A percentile compares a stretch with the other conserved stretches of the same genome.
Conservation (phyloP, 2,888 invertebrate species). For the Apamea anceps region DNA sequence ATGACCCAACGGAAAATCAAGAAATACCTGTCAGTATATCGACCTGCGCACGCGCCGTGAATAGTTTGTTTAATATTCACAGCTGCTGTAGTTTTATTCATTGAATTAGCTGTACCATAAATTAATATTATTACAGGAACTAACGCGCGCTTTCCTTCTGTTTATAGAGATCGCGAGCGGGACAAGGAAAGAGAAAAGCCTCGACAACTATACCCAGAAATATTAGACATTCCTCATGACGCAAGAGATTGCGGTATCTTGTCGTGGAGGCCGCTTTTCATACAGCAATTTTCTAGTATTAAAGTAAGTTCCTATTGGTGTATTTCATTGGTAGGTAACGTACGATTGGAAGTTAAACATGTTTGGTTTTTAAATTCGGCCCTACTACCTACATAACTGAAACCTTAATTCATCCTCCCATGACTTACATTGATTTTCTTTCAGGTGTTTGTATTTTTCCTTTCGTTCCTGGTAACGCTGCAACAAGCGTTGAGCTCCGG, state of each 20-base stretch:
- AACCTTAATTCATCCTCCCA: background rate
- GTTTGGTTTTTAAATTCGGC: background rate
- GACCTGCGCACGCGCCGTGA: conserved; percentile 41
- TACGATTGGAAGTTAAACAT: background rate
- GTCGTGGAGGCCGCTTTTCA: conserved; percentile 95
- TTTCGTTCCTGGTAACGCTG: conserved; percentile 96
- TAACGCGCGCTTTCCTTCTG: conserved; percentile 45
- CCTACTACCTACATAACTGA: background rate
- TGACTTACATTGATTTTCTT: conserved; percentile 71
- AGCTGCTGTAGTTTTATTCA: conserved; percentile 34
- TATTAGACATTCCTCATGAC: conserved; percentile 92
- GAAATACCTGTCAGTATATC: conserved; percentile 45
- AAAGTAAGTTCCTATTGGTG: conserved; percentile 90
- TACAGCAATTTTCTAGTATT: conserved; percentile 97
- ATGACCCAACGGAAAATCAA: conserved; percentile 36
- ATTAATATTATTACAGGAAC: conserved; percentile 34
- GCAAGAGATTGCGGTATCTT: conserved; percentile 97
- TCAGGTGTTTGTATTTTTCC: conserved; percentile 96
- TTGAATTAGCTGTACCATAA: conserved; percentile 27
- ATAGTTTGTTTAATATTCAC: conserved; percentile 35
- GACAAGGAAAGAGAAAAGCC: conserved; percentile 91
- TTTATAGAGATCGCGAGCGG: conserved; percentile 85
- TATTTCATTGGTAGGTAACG: background rate
- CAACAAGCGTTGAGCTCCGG: conserved; percentile 97
- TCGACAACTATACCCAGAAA: conserved; percentile 90